Base-by-base conservation (phyloP, 2,797 vertebrate genomes). In the Gambelia wislizenii region DNA sequence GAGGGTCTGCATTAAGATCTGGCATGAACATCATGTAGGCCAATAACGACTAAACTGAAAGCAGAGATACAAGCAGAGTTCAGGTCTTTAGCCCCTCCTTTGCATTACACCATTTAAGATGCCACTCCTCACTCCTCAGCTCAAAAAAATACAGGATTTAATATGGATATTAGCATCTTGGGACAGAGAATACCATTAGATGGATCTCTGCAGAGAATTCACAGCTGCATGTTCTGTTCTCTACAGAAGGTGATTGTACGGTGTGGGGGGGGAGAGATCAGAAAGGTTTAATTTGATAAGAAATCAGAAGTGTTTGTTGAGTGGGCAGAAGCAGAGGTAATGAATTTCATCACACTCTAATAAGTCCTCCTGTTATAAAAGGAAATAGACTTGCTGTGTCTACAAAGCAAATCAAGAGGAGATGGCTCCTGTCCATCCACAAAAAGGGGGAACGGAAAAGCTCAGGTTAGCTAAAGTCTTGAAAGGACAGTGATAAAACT, bases 201-300 rank as follows among this genome's bases (percentile, higher is more conserved):
- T 7, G 8, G 9, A 59, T 36, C 75, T 56, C 20, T 0, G 20
- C 42, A 81, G 79, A 52, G 61, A 82, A 87, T 5, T 22, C 42
- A 84, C 64, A 20, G 70, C 64, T 64, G 39, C 47, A 0, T 4
- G 1, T 22, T 44, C 22, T 78, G 39, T 2, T 56, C 20, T 52
- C 27, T 8, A 3, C 0, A 39, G 87, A 39, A 87, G 79, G 36
- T 12, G 33, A 86, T 83, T 6, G 39, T 56, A n/a, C 44, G 12
- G n/a, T n/a, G n/a, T n/a, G n/a, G n/a, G 16, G 12, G 49, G 12
- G 16, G 39, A 54, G n/a, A 56, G 79, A n/a, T 33, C 42, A 30
- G n/a, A 49, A 64, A 42, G 22, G 74, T 90, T 74, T 39, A n/a
- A 74, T 85, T 64, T 42, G 52, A 69, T 44, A 82, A 74, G 52